A percentile compares a stretch with the other conserved stretches of the same genome.
Evolutionary conservation across 2,113 vertebrate genomes (phyloP).

Genomic region (Rattus norvegicus): DNA sequence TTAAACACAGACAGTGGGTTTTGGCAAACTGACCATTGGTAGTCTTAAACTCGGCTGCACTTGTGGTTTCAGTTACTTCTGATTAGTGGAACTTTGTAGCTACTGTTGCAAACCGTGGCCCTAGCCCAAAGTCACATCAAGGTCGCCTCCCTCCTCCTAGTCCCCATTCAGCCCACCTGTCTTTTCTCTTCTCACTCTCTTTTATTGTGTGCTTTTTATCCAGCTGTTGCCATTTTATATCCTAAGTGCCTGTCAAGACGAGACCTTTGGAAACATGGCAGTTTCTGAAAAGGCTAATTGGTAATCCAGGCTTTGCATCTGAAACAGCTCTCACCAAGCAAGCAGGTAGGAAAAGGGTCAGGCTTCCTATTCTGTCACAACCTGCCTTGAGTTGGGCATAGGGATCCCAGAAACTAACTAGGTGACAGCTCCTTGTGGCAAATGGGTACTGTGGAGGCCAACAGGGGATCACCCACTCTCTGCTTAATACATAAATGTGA

Average conservation of each 20-base stretch:
- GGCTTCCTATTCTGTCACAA: background rate
- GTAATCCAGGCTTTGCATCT: background rate
- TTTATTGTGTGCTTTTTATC: background rate
- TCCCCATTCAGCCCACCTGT: background rate
- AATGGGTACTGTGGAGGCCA: background rate
- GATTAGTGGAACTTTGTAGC: background rate
- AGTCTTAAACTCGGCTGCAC: background rate
- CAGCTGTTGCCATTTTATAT: background rate
- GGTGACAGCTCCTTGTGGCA: background rate
- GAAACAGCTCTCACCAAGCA: background rate
- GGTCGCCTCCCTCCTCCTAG: background rate
- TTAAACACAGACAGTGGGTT: background rate
- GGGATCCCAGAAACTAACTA: background rate
- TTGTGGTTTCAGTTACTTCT: conserved; percentile 38
- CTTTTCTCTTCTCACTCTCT: background rate
- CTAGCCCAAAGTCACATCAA: background rate
- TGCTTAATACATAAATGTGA: background rate
- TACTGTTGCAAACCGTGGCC: background rate
- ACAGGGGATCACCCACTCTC: background rate
- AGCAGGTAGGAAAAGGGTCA: background rate
- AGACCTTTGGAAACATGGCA: background rate
- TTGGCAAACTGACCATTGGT: background rate
- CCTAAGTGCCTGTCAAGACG: background rate
- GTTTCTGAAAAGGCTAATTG: background rate
- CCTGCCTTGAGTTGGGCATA: background rate